Percentiles rank a stretch among this genome's conserved stretches.
Evolutionary conservation across 2,113 vertebrate genomes (phyloP).

Genomic region (Athene noctua): DNA sequence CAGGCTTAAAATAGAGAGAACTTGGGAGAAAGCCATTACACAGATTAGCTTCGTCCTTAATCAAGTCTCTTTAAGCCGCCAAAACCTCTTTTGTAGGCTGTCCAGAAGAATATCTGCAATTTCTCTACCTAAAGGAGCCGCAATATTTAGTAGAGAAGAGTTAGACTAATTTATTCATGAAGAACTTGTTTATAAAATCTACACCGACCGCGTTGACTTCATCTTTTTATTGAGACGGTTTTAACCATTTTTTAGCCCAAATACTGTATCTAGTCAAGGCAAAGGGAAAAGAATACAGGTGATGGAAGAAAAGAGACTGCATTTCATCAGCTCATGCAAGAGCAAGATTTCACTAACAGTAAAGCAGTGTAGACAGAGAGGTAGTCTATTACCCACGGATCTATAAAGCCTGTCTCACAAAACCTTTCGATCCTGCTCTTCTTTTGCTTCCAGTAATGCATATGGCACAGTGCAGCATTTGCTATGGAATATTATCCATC

Average conservation of each 20-base stretch:
- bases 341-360: not conserved
- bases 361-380: not conserved
- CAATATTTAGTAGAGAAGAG: not conserved
- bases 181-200: not conserved
- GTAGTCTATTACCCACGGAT: not conserved
- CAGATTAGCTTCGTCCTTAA: not conserved
- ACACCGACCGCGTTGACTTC: rapidly evolving
- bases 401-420: not conserved
- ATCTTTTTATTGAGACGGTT: not conserved
- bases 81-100: not conserved
- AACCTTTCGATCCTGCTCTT: not conserved
- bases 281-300: not conserved
- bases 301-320: not conserved
- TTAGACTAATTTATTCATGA: not conserved
- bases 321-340: not conserved
- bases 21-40: not conserved
- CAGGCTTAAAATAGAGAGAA: not conserved
- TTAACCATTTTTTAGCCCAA: not conserved
- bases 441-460: not conserved
- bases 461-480: not conserved
- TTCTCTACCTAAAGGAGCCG: not conserved
- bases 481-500: not conserved
- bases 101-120: not conserved
- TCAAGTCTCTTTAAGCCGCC: not conserved
- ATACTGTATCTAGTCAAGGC: not conserved